phyloP scores from a whole-genome alignment of 2,113 vertebrate species.

The Clarias macrocephalus region DNA sequence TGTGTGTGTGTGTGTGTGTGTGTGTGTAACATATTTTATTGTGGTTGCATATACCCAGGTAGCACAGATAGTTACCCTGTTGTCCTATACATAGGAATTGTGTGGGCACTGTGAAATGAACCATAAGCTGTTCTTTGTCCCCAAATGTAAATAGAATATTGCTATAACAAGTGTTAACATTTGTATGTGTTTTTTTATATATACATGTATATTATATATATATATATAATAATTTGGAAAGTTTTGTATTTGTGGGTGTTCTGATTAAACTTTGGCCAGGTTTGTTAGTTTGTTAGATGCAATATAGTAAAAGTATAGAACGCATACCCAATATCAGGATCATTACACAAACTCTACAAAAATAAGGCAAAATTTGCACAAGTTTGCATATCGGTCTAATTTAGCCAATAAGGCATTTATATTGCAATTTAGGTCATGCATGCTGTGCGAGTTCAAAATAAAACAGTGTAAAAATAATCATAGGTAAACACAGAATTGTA shows the following conservation, averaged over 20 bases:
- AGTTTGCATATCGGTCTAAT: not conserved
- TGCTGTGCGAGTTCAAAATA: not conserved
- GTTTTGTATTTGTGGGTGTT: not conserved
- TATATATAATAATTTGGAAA: not conserved
- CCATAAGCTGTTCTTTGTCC: slow-evolving; percentile 42
- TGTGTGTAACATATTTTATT: slow-evolving; percentile 50
- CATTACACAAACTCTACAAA: not conserved
- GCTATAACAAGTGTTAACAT: slow-evolving; percentile 13
- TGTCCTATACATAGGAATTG: slow-evolving; percentile 64
- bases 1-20: not conserved
- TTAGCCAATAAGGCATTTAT: not conserved
- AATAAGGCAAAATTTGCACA: not conserved
- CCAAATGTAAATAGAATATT: slow-evolving; percentile 39
- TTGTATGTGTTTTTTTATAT: slow-evolving; percentile 12
- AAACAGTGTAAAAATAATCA: not conserved
- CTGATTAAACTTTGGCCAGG: slow-evolving; percentile 9
- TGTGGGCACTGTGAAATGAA: slow-evolving; percentile 76
- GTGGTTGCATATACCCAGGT: slow-evolving; percentile 65
- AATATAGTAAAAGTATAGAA: not conserved
- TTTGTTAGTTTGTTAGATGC: slow-evolving; percentile 2
- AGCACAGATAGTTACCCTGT: slow-evolving; percentile 51
- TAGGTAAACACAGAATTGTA: not conserved
- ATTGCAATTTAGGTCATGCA: not conserved
- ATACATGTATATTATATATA: not conserved
- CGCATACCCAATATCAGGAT: not conserved